Evolutionary conservation across 1,140 invertebrate species (phyloP).

Genomic region (Copidosoma floridanum): DNA sequence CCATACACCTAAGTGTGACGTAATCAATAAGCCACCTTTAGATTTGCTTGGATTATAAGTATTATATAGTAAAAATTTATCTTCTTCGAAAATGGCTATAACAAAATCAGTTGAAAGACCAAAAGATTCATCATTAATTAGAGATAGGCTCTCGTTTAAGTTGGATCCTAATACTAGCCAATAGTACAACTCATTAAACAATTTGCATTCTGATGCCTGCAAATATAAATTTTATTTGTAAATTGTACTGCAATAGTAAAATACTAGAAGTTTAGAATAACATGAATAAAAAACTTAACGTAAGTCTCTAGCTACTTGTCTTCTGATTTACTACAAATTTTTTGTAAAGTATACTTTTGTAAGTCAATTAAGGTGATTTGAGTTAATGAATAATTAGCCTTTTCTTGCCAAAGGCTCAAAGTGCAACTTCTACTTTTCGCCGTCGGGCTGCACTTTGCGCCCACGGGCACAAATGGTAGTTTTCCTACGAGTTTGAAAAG

Average conservation of each 20-base stretch:
- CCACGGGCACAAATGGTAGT: too few relatives aligned
- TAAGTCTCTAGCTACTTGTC: too few relatives aligned
- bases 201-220: conserved; percentile 16
- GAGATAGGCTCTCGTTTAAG: conserved; percentile 6
- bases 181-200: conserved; percentile 17
- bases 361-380: too few relatives aligned
- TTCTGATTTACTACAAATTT: background rate
- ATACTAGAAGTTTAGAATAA: too few relatives aligned
- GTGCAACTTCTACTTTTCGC: too few relatives aligned
- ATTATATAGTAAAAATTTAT: conserved; percentile 9
- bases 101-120: conserved; percentile 25
- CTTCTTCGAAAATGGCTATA: conserved; percentile 2
- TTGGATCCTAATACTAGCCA: conserved; percentile 19
- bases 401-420: too few relatives aligned
- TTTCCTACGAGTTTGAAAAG: too few relatives aligned
- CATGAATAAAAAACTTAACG: too few relatives aligned
- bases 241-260: too few relatives aligned
- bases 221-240: too few relatives aligned
- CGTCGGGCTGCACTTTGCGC: too few relatives aligned
- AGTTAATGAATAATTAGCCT: too few relatives aligned
- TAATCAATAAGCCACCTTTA: conserved; percentile 19
- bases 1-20: conserved; percentile 4
- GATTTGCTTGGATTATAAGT: conserved; percentile 23
- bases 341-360: background rate
- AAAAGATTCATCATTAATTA: conserved; percentile 21